Percentiles rank a stretch among this genome's conserved stretches.
Evolutionary conservation across 1,140 invertebrate genomes (phyloP).

Genomic region (Acyrthosiphon pisum): DNA sequence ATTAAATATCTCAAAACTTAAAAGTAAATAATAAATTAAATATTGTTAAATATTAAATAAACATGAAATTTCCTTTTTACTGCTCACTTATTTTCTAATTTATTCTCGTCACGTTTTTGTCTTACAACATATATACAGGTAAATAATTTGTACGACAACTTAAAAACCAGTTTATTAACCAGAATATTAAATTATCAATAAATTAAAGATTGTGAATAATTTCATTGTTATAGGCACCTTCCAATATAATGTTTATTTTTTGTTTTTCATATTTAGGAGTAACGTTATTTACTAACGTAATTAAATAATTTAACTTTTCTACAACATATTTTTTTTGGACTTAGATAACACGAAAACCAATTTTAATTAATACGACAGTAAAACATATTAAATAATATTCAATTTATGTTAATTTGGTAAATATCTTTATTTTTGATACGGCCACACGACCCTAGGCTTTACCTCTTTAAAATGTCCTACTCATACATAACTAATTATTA

Average conservation of each 20-base stretch:
- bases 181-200: neutral
- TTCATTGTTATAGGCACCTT: neutral
- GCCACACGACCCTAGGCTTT: no score
- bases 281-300: no score
- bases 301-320: no score
- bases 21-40: conserved; percentile 31
- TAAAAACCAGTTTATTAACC: neutral
- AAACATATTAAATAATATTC: neutral
- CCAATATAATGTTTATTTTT: neutral
- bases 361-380: neutral
- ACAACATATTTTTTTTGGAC: no score
- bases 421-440: neutral
- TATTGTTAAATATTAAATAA: no score
- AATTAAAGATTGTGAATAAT: neutral
- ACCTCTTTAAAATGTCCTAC: no score
- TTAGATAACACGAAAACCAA: no score
- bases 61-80: neutral
- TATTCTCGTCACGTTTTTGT: conserved; percentile 23
- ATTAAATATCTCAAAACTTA: neutral
- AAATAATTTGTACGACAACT: conserved; percentile 17
- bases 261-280: no score
- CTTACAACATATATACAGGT: neutral
- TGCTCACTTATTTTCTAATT: conserved; percentile 11
- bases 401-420: neutral
- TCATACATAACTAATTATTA: neutral